These are phyloP conservation scores for Sesia bembeciformis DNA, from an alignment of 2,888 invertebrate genomes.

Conservation along the genomic window DNA sequence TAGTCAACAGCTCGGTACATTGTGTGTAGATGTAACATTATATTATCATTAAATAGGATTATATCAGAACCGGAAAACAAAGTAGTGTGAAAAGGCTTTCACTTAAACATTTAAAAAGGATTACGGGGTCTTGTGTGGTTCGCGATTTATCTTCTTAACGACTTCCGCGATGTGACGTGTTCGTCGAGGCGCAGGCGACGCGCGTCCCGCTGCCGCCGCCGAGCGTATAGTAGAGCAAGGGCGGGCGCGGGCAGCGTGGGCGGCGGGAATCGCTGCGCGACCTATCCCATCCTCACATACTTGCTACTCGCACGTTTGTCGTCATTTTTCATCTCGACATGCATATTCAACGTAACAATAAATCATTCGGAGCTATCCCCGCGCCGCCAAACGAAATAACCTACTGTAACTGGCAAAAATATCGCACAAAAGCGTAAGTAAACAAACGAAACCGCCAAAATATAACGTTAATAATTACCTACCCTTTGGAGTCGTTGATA, in stretches of 20 bases:
- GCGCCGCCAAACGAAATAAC: conserved; percentile 55
- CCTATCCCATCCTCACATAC: conserved; percentile 32
- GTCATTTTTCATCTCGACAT: conserved; percentile 71
- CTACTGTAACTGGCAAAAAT: conserved; percentile 54
- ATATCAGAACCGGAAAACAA: conserved; percentile 19
- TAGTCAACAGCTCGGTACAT: no score
- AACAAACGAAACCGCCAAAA: conserved; percentile 60
- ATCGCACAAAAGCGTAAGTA: conserved; percentile 48
- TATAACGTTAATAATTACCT: conserved; percentile 69
- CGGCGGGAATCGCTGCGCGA: conserved; percentile 4
- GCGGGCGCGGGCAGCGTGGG: neutral
- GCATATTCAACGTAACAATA: conserved; percentile 71
- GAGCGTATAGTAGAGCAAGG: neutral
- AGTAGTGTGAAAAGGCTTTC: conserved; percentile 28
- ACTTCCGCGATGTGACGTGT: conserved; percentile 51
- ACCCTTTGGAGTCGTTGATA: conserved; percentile 66
- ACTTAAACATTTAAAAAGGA: conserved; percentile 48
- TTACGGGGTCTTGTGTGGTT: conserved; percentile 47
- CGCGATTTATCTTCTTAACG: conserved; percentile 63
- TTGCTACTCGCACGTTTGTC: conserved; percentile 47
- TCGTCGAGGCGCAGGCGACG: conserved; percentile 15
- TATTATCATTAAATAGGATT: neutral
- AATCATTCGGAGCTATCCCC: conserved; percentile 59
- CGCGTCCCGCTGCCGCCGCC: neutral
- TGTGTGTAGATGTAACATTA: no score